Evolutionary conservation across 2,888 invertebrate genomes (phyloP).

Genomic region (Drosophila kambysellisi): DNA sequence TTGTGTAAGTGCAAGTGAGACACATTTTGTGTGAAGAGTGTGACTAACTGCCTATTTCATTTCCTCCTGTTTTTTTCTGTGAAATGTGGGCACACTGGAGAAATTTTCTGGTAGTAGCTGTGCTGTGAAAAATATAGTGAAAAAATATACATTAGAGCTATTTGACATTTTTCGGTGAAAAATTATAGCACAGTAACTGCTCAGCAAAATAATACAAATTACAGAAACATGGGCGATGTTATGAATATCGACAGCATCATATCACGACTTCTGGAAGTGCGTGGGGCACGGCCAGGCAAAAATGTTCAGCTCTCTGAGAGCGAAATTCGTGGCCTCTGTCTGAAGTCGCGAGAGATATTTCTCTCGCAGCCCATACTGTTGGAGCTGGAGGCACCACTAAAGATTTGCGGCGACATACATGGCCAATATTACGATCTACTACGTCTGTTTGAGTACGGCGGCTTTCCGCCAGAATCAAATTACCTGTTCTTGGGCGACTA

Average conservation of each 20-base stretch:
- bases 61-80: constrained; percentile 62
- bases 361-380: constrained; percentile 98
- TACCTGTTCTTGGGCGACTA: constrained; percentile 99
- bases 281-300: constrained; percentile 99
- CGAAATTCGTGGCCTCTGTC: constrained; percentile 98
- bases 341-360: constrained; percentile 99
- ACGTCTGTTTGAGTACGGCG: constrained; percentile 99
- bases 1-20: constrained; percentile 29
- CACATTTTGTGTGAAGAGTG: constrained; percentile 25
- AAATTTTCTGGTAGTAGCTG: constrained; percentile 80
- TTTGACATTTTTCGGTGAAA: constrained; percentile 59
- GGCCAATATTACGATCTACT: constrained; percentile 99
- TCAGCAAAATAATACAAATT: constrained; percentile 46
- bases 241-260: constrained; percentile 85
- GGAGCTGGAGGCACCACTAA: constrained; percentile 99
- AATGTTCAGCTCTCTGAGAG: constrained; percentile 99
- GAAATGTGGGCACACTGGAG: constrained; percentile 72
- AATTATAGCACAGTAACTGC: constrained; percentile 54
- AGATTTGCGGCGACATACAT: constrained; percentile 99
- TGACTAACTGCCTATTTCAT: constrained; percentile 61
- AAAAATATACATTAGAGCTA: constrained; percentile 63
- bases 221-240: constrained; percentile 82
- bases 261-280: constrained; percentile 87
- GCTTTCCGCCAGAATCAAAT: constrained; percentile 99
- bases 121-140: constrained; percentile 80